Percentiles rank a stretch among this genome's conserved stretches.
Conservation (phyloP, 2,113 vertebrate genomes). For the Petromus typicus region DNA sequence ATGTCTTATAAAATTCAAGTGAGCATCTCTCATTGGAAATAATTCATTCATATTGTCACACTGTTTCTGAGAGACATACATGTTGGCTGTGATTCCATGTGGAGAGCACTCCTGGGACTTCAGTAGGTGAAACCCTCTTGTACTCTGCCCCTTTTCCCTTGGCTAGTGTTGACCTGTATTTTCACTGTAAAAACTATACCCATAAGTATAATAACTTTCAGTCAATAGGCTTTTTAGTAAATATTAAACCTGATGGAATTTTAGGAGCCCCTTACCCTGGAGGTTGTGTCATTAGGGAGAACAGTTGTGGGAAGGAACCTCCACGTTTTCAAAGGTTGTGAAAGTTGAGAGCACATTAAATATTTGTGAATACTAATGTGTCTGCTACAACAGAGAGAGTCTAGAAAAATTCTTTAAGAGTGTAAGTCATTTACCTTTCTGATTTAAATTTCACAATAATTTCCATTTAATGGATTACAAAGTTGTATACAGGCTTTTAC, state of each 20-base stretch:
- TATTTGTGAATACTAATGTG: neutral
- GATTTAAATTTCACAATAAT: neutral
- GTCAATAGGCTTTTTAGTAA: neutral
- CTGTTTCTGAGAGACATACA: neutral
- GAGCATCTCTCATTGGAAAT: neutral
- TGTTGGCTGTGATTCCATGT: rapidly evolving
- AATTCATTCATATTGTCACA: neutral
- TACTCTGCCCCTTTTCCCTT: neutral
- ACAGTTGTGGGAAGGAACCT: neutral
- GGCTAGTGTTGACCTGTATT: neutral
- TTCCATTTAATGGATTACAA: conserved; percentile 5
- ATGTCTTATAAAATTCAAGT: neutral
- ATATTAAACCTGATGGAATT: neutral
- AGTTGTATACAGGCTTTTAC: neutral
- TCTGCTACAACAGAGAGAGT: neutral
- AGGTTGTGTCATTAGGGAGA: neutral
- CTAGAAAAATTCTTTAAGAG: neutral
- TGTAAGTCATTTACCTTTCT: conserved; percentile 23
- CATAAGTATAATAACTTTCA: neutral
- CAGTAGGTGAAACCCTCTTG: neutral
- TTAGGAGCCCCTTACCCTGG: neutral
- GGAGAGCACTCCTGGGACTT: neutral
- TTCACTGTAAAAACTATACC: neutral
- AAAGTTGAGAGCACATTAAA: neutral
- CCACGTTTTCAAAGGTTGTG: neutral